A percentile compares a stretch with the other conserved stretches of the same genome.
Conservation (phyloP, 2,797 vertebrate genomes). For the Pitangus sulphuratus region DNA sequence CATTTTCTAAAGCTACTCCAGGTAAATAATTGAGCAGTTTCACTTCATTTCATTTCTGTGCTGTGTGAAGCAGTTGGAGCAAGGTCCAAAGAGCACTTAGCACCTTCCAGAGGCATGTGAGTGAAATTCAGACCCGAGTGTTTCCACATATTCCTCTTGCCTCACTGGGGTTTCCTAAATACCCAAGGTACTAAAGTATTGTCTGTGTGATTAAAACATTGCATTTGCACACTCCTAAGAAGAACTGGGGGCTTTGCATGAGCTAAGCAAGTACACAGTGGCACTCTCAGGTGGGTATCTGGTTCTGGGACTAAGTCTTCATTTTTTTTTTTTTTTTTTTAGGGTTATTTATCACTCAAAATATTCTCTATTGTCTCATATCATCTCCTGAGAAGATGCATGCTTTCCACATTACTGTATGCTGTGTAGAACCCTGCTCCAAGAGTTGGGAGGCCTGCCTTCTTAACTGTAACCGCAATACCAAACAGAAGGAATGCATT, state of each 20-base stretch:
- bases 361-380: background rate
- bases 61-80: background rate
- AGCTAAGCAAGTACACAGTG: background rate
- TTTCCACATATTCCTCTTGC: background rate
- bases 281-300: background rate
- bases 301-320: background rate
- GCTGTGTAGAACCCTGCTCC: background rate
- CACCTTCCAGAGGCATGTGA: background rate
- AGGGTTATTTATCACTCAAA: background rate
- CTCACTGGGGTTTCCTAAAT: background rate
- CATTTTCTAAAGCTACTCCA: background rate
- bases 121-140: background rate
- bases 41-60: background rate
- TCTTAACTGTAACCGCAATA: background rate
- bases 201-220: background rate
- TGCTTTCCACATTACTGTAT: accelerated
- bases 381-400: background rate
- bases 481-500: background rate
- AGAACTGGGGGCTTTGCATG: accelerated
- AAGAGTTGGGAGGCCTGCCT: background rate
- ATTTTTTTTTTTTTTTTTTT: background rate
- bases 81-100: background rate
- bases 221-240: background rate
- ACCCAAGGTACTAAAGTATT: background rate
- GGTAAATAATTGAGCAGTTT: background rate